phyloP scores from a whole-genome alignment of 1,140 invertebrate genomes.

The Micrasema longulum region DNA sequence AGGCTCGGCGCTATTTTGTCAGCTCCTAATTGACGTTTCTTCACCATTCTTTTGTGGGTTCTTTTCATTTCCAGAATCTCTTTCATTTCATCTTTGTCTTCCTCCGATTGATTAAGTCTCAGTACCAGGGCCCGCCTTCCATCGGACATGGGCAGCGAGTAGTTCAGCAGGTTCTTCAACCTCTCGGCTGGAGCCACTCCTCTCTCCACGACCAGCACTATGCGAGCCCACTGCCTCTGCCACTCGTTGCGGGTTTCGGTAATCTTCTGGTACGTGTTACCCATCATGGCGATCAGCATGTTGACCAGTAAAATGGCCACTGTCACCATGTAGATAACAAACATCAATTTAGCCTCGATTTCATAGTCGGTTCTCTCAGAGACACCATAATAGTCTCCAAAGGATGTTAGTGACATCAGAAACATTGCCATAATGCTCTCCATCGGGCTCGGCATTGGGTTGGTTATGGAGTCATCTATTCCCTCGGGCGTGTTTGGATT shows the following conservation, averaged over 20 bases:
- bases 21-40: constrained; percentile 68
- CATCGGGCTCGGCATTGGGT: constrained; percentile 89
- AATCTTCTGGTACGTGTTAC: constrained; percentile 98
- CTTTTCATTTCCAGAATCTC: constrained; percentile 92
- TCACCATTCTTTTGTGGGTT: constrained; percentile 80
- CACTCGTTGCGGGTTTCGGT: constrained; percentile 97
- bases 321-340: constrained; percentile 96
- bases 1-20: constrained; percentile 33
- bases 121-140: constrained; percentile 88
- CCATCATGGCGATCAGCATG: constrained; percentile 99
- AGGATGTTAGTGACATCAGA: constrained; percentile 96
- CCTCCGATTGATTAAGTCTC: constrained; percentile 85
- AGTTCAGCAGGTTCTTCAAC: constrained; percentile 85
- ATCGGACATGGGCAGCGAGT: constrained; percentile 96
- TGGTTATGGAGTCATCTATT: constrained; percentile 79
- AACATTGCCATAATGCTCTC: constrained; percentile 98
- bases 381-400: constrained; percentile 92
- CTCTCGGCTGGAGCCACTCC: constrained; percentile 91
- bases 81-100: constrained; percentile 94
- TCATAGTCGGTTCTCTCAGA: constrained; percentile 91
- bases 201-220: constrained; percentile 95
- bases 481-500: constrained; percentile 80
- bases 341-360: constrained; percentile 90
- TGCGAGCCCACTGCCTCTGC: constrained; percentile 98
- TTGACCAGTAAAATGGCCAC: constrained; percentile 96